These are phyloP conservation scores for Drosophila sp. DNA, from an alignment of 1,140 invertebrate species.

Conservation along the genomic window DNA sequence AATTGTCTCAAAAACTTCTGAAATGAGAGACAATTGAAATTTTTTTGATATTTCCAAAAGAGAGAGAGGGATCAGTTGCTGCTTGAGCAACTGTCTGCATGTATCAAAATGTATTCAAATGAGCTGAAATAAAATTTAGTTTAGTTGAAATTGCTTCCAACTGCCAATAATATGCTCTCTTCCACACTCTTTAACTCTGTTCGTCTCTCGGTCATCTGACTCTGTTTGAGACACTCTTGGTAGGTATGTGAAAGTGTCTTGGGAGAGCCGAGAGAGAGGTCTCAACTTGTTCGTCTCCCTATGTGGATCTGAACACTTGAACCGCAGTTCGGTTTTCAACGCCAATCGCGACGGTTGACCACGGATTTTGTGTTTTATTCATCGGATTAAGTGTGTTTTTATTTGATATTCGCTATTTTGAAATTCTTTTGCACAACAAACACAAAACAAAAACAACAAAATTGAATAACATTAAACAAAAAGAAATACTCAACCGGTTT, in stretches of 20 bases:
- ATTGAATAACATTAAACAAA: conserved; percentile 49
- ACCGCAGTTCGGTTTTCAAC: conserved; percentile 56
- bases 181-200: background rate
- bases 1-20: background rate
- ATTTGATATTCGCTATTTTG: conserved; percentile 44
- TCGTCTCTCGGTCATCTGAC: conserved; percentile 1
- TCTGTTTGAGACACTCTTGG: background rate
- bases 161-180: conserved; percentile 37
- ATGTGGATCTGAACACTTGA: conserved; percentile 32
- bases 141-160: too few species aligned
- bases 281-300: conserved; percentile 32
- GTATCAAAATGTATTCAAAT: too few species aligned
- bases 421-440: conserved; percentile 64
- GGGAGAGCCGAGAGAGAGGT: conserved; percentile 19
- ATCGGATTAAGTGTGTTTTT: conserved; percentile 18
- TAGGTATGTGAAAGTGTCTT: conserved; percentile 24
- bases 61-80: conserved; percentile 39
- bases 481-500: conserved; percentile 64
- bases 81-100: conserved; percentile 39
- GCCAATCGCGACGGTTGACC: conserved; percentile 55
- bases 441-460: conserved; percentile 55
- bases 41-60: conserved; percentile 48
- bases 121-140: too few species aligned
- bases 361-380: conserved; percentile 26
- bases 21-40: conserved; percentile 50